Base-by-base conservation (phyloP, 2,888 invertebrate species). In the Scaptomyza tumidula region DNA sequence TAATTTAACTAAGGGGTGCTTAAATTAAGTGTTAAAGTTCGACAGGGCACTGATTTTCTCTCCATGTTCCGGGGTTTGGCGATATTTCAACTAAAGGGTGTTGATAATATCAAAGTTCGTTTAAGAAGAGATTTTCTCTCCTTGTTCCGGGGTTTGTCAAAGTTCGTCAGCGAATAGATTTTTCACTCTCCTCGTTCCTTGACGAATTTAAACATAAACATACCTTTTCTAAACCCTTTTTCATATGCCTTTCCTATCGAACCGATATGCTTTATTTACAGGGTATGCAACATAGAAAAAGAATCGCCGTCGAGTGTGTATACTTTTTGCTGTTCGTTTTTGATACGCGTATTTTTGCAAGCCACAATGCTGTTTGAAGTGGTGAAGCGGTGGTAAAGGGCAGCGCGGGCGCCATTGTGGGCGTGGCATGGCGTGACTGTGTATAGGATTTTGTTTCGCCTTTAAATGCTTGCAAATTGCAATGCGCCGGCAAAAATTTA, bases 401-500 rank as follows among this genome's bases (percentile, higher is more conserved):
- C 11, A n/a, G 9, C 24, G n/a, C 11, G 19, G 33, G n/a, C 3
- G 49, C 24, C 1, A 2, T 2, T 14, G n/a, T 29, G 31, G 45
- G 45, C 49, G 62, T 37, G 48, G 58, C 65, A 37, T 56, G 61
- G 58, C 59, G 41, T 74, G 70, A 33, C 46, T 49, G 46, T 24
- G 59, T 63, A 67, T 71, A 63, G 86, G 64, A 71, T 67, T 74
- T 45, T n/a, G 71, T 24, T 10, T 33, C 6, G 78, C 56, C 82
- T 81, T 87, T 89, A 87, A 83, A 89, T 79, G 80, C 70, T 59
- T 55, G 65, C 56, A 71, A 71, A 62, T 68, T 78, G 66, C 68
- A 71, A 16, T 62, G 64, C 43, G 71, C 33, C 61, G 57, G 66
- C 62, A 57, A 57, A 83, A 83, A 85, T 85, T 85, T 89, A 89